Percentiles rank a stretch among this genome's conserved stretches.
Conservation (phyloP, 1,140 invertebrate species). For the Aphidius ervi region DNA sequence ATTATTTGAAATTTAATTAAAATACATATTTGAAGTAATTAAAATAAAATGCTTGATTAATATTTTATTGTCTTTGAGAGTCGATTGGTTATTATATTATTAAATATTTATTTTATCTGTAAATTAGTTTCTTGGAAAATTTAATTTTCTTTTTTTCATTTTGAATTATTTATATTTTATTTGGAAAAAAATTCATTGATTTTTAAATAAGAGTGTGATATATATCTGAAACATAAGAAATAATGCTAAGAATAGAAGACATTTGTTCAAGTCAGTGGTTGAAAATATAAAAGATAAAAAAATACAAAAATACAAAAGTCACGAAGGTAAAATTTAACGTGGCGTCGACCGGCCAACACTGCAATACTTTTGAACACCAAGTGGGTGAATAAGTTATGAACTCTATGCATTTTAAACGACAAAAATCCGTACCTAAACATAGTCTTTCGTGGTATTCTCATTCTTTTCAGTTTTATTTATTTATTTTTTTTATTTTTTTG, state of each 20-base stretch:
- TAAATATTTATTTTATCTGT: no score
- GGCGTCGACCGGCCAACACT: conserved; percentile 1
- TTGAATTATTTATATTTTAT: neutral
- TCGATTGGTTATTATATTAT: no score
- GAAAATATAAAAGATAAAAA: neutral
- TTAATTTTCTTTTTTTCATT: neutral
- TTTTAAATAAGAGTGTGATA: no score
- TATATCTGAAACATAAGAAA: no score
- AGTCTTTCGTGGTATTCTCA: conserved; percentile 31
- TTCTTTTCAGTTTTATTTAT: conserved; percentile 12
- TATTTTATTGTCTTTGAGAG: no score
- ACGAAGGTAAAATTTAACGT: conserved; percentile 16
- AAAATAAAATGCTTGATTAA: no score
- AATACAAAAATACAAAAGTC: conserved; percentile 15
- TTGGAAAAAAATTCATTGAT: no score
- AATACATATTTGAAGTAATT: no score
- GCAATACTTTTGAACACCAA: conserved; percentile 19
- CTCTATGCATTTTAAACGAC: conserved; percentile 49
- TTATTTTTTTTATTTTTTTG: conserved; percentile 12
- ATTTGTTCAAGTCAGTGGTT: no score
- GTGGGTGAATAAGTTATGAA: conserved; percentile 44
- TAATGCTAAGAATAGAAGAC: no score
- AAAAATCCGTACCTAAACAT: conserved; percentile 41
- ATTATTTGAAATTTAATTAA: no score
- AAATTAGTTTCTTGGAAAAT: no score